Percentiles rank a stretch among this genome's conserved stretches.
These are phyloP conservation scores for Vireo altiloquus DNA, from an alignment of 2,113 vertebrate genomes.

Conservation along the genomic window DNA sequence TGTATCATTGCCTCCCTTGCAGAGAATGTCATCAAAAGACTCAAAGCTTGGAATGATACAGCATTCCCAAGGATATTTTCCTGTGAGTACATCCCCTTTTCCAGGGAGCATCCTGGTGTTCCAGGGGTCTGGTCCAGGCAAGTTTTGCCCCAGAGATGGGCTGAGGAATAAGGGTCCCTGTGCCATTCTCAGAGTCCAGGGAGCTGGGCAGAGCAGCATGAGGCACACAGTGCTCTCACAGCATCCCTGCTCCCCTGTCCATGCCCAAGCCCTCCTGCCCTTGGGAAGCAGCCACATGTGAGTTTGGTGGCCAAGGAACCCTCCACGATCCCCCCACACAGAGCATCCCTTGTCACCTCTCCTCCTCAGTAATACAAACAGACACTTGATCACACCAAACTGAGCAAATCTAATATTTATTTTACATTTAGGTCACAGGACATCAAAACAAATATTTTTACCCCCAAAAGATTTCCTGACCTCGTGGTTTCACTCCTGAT, in stretches of 20 bases:
- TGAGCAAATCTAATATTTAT: slow-evolving; percentile 40
- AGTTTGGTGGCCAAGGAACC: neutral
- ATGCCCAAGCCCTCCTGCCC: neutral
- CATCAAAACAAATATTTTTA: slow-evolving; percentile 28
- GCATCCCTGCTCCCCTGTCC: neutral
- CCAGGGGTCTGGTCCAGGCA: neutral
- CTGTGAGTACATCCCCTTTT: neutral
- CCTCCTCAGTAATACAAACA: neutral
- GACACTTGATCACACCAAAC: slow-evolving; percentile 40
- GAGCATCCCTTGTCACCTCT: slow-evolving; percentile 10
- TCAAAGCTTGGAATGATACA: neutral
- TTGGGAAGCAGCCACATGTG: neutral
- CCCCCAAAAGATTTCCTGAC: neutral
- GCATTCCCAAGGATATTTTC: neutral
- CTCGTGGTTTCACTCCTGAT: neutral
- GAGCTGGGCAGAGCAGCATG: neutral
- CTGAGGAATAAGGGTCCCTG: neutral
- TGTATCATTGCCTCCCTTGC: neutral
- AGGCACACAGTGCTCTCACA: neutral
- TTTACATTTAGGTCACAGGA: slow-evolving; percentile 42
- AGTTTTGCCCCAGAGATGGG: neutral
- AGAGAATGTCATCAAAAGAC: neutral
- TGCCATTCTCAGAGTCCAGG: accelerated
- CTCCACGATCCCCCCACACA: neutral
- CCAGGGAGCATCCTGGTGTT: neutral